Evolutionary conservation across 2,113 vertebrate species (phyloP).

Genomic region (Hypanus sabinus): DNA sequence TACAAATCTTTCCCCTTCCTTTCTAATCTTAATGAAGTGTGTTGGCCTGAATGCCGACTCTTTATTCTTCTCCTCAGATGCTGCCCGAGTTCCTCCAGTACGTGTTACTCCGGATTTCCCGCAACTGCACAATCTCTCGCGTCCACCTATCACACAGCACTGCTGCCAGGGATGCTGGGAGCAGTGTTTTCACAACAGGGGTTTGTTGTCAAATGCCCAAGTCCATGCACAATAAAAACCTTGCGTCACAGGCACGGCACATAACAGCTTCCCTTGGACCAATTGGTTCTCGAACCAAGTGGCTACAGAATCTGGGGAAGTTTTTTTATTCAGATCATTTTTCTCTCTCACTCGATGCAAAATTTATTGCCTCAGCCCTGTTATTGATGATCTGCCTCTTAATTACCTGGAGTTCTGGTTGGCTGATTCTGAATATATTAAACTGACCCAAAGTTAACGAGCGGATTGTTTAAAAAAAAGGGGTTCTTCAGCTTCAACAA

Average conservation of each 20-base stretch:
- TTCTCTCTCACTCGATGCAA: neutral
- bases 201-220: too few relatives aligned
- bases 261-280: too few relatives aligned
- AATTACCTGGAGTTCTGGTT: slow-evolving; percentile 16
- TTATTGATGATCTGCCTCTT: slow-evolving; percentile 32
- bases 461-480: neutral
- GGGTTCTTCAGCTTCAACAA: neutral
- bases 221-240: too few relatives aligned
- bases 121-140: too few relatives aligned
- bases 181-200: neutral
- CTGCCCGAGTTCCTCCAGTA: too few relatives aligned
- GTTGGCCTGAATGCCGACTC: too few relatives aligned
- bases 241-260: too few relatives aligned
- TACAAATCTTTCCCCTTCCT: too few relatives aligned
- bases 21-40: too few relatives aligned
- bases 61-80: too few relatives aligned
- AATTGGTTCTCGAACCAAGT: too few relatives aligned
- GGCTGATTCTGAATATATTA: slow-evolving; percentile 12
- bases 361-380: neutral
- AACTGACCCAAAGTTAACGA: slow-evolving; percentile 28
- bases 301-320: neutral
- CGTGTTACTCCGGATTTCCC: too few relatives aligned
- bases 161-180: neutral
- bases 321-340: slow-evolving; percentile 8
- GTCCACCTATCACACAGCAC: neutral